phyloP scores from a whole-genome alignment of 2,888 invertebrate species.

The Amphipoea oculea region DNA sequence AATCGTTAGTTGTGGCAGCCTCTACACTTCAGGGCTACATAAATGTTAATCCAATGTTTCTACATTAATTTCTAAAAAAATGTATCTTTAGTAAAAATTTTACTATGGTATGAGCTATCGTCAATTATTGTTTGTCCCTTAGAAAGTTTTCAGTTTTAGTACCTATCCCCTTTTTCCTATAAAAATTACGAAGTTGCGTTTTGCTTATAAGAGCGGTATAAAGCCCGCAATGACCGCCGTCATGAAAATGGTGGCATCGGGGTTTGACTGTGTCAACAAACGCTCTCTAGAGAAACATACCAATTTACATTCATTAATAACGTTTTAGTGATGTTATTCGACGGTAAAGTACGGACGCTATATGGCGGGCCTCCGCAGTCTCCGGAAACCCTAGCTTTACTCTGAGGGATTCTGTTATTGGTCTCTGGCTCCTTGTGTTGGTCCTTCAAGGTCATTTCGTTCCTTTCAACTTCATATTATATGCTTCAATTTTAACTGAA shows the following conservation, averaged over 20 bases:
- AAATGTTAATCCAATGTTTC: background rate
- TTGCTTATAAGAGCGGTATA: too few species aligned
- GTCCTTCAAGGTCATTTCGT: background rate
- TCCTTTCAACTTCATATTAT: background rate
- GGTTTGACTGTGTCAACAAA: too few species aligned
- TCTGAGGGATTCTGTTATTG: background rate
- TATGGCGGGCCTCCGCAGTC: background rate
- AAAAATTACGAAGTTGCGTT: too few species aligned
- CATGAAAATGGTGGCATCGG: too few species aligned
- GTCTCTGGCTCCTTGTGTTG: background rate
- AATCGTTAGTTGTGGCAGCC: conserved; percentile 3
- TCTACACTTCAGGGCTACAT: background rate
- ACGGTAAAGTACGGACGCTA: background rate
- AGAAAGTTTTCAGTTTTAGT: background rate
- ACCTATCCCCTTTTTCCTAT: too few species aligned
- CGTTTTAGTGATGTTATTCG: too few species aligned
- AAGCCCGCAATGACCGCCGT: too few species aligned
- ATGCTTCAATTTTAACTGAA: background rate
- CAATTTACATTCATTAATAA: too few species aligned
- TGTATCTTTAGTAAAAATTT: too few species aligned
- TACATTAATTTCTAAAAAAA: too few species aligned
- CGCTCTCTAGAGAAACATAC: too few species aligned
- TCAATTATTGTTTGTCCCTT: background rate
- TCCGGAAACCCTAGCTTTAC: background rate
- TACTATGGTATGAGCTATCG: too few species aligned